phyloP scores from a whole-genome alignment of 1,140 invertebrate species.

The Scaptomyza pallida region DNA sequence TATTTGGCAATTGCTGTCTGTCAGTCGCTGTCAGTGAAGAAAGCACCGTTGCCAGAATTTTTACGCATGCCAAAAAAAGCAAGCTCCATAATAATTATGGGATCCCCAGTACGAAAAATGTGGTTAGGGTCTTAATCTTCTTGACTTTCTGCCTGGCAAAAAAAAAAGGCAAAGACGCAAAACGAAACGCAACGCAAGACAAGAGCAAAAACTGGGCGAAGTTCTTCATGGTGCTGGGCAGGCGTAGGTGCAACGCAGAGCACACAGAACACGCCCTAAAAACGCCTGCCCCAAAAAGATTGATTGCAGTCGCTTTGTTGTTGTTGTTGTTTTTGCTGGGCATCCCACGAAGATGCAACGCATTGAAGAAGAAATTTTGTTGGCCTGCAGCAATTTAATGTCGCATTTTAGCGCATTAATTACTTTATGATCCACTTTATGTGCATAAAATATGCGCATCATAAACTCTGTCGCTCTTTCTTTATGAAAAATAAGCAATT shows the following conservation, averaged over 20 bases:
- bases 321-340: constrained; percentile 29
- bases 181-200: constrained; percentile 27
- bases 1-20: constrained; percentile 83
- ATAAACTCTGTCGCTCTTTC: constrained; percentile 33
- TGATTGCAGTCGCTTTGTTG: constrained; percentile 68
- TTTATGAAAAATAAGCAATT: constrained; percentile 55
- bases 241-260: constrained; percentile 79
- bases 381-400: constrained; percentile 71
- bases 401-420: constrained; percentile 83
- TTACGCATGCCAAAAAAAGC: constrained; percentile 67
- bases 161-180: constrained; percentile 13
- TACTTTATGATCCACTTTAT: constrained; percentile 83
- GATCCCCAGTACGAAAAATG: constrained; percentile 27
- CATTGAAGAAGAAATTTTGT: constrained; percentile 50
- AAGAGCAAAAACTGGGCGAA: constrained; percentile 38
- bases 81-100: constrained; percentile 67
- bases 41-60: constrained; percentile 71
- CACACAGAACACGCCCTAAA: constrained; percentile 75
- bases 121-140: constrained; percentile 74
- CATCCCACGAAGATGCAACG: constrained; percentile 65
- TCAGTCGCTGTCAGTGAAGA: constrained; percentile 71
- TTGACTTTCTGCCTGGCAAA: constrained; percentile 26
- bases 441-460: constrained; percentile 70
- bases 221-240: constrained; percentile 44
- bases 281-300: constrained; percentile 64